Evolutionary conservation across 2,113 vertebrate species (phyloP).

Genomic region (Cathartes aura): DNA sequence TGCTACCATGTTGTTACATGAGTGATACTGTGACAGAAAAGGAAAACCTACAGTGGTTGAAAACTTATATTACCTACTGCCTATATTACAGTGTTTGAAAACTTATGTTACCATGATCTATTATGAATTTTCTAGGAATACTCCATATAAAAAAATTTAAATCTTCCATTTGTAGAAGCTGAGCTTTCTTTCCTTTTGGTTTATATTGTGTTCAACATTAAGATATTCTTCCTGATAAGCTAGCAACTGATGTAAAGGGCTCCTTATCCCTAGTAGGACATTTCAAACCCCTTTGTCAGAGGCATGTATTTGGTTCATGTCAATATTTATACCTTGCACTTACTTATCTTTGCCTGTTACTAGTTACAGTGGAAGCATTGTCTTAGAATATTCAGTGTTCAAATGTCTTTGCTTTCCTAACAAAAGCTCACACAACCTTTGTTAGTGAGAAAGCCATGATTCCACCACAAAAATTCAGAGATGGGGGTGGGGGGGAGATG

Average conservation of each 20-base stretch:
- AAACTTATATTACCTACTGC: neutral
- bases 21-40: neutral
- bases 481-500: accelerated
- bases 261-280: neutral
- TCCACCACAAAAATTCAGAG: neutral
- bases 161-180: neutral
- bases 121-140: neutral
- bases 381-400: neutral
- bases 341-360: neutral
- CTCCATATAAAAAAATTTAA: neutral
- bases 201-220: neutral
- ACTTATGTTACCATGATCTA: neutral
- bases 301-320: neutral
- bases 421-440: neutral
- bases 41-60: neutral
- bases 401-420: neutral
- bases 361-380: neutral
- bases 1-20: neutral
- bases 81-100: neutral
- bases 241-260: neutral
- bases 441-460: neutral
- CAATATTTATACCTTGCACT: neutral
- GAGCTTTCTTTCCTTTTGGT: neutral
- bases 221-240: neutral
- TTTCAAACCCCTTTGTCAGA: neutral